Conservation (phyloP, 1,140 invertebrate genomes). For the Paraescarpia echinospica region DNA sequence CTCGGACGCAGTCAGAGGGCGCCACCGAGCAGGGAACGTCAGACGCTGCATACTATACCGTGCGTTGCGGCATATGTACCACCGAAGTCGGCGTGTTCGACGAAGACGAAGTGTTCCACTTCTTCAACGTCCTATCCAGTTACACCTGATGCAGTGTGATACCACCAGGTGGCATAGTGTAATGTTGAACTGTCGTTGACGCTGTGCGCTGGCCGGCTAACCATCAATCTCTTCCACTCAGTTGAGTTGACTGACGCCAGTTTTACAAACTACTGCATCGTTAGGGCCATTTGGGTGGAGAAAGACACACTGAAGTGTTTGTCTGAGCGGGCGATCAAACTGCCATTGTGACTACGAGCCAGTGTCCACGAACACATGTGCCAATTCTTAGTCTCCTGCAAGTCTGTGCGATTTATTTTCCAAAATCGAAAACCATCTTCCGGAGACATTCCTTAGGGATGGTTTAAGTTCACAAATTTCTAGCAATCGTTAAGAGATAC, state of each 20-base stretch:
- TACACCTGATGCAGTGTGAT: slow-evolving; percentile 37
- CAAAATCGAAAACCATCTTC: no score
- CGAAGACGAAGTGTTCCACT: slow-evolving; percentile 68
- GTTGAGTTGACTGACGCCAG: neutral
- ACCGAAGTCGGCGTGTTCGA: slow-evolving; percentile 68
- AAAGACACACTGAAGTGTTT: no score
- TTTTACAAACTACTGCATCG: neutral
- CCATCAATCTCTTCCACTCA: neutral
- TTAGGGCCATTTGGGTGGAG: no score
- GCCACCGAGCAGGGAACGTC: neutral
- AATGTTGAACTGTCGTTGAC: neutral
- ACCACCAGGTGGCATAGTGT: neutral
- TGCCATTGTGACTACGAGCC: no score
- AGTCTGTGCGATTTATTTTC: no score
- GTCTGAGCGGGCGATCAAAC: no score
- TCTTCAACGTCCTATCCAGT: slow-evolving; percentile 69
- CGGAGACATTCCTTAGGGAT: no score
- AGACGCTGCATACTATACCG: slow-evolving; percentile 61
- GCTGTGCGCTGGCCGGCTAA: neutral
- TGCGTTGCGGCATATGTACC: slow-evolving; percentile 64
- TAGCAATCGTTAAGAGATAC: no score
- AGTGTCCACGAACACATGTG: no score
- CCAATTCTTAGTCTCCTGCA: no score
- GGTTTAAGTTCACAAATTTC: no score
- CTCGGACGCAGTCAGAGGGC: neutral